Conservation (phyloP, 2,888 invertebrate genomes). For the Nysson spinosus region DNA sequence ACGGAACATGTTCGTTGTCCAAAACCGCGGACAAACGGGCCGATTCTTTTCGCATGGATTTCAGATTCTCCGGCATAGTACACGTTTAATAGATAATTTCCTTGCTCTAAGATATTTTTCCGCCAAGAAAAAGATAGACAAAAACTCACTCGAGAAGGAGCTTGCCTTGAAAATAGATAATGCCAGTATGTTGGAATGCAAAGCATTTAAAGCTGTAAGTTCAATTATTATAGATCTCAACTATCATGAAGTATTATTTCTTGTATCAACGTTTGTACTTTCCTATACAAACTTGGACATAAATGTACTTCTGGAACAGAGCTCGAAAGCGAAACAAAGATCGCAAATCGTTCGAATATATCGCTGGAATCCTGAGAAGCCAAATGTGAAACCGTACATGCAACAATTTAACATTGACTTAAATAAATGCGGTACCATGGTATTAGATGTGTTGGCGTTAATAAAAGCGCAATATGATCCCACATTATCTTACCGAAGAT, state of each 20-base stretch:
- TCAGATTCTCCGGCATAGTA: constrained; percentile 13
- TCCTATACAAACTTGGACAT: too few species aligned
- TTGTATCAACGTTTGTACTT: neutral
- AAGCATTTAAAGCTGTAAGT: constrained; percentile 34
- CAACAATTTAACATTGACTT: constrained; percentile 83
- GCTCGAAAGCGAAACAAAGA: constrained; percentile 5
- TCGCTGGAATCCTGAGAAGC: constrained; percentile 79
- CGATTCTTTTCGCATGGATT: constrained; percentile 18
- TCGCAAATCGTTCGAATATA: constrained; percentile 75
- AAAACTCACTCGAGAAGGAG: neutral
- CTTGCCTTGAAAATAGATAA: constrained; percentile 6
- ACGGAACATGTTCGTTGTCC: constrained; percentile 30
- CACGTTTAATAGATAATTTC: constrained; percentile 5
- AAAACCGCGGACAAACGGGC: constrained; percentile 6
- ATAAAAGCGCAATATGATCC: constrained; percentile 82
- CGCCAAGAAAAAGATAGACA: neutral
- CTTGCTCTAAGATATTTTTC: constrained; percentile 20
- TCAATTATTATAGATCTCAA: constrained; percentile 37
- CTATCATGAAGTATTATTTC: neutral
- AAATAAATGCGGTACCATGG: constrained; percentile 79
- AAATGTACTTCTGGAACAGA: neutral
- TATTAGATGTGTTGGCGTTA: constrained; percentile 82
- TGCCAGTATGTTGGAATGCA: constrained; percentile 27
- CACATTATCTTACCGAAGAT: constrained; percentile 82
- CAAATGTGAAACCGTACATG: constrained; percentile 78